These are phyloP conservation scores for Erethizon dorsatum DNA, from an alignment of 2,797 vertebrate species.

Conservation along the genomic window DNA sequence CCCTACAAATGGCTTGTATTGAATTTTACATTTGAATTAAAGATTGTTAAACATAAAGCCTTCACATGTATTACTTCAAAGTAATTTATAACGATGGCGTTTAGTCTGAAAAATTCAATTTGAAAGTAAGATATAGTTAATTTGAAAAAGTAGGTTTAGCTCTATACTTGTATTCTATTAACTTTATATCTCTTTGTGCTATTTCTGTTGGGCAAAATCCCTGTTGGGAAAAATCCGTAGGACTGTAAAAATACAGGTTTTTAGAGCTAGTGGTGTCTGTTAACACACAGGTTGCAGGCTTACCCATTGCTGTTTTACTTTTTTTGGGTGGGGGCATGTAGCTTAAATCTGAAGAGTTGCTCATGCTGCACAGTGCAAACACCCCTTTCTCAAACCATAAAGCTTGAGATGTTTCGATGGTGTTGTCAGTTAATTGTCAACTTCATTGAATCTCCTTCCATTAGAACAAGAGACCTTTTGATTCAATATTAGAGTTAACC, in stretches of 20 bases:
- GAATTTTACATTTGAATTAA: slow-evolving; percentile 90
- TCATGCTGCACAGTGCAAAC: slow-evolving; percentile 86
- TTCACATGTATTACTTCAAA: slow-evolving; percentile 87
- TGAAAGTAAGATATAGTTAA: slow-evolving; percentile 69
- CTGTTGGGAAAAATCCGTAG: slow-evolving; percentile 85
- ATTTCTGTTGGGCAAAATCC: slow-evolving; percentile 84
- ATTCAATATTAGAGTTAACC: slow-evolving; percentile 84
- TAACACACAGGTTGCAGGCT: slow-evolving; percentile 72
- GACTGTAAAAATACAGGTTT: slow-evolving; percentile 81
- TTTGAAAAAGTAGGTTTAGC: slow-evolving; percentile 76
- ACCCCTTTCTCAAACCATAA: slow-evolving; percentile 83
- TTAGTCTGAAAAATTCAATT: slow-evolving; percentile 85
- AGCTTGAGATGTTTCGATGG: slow-evolving; percentile 86
- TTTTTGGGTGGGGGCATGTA: slow-evolving; percentile 78
- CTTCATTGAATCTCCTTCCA: slow-evolving; percentile 85
- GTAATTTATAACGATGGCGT: slow-evolving; percentile 78
- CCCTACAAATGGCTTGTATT: slow-evolving; percentile 89
- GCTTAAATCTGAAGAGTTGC: slow-evolving; percentile 86
- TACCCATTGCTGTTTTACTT: slow-evolving; percentile 86
- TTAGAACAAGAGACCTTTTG: slow-evolving; percentile 84
- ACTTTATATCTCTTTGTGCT: slow-evolving; percentile 86
- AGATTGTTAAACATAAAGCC: slow-evolving; percentile 89
- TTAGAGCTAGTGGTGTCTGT: slow-evolving; percentile 86
- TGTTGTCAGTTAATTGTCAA: slow-evolving; percentile 87
- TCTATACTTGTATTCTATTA: slow-evolving; percentile 78